Percentiles rank a stretch among this genome's conserved stretches.
Evolutionary conservation across 2,797 vertebrate species (phyloP).

Genomic region (Prionace glauca): DNA sequence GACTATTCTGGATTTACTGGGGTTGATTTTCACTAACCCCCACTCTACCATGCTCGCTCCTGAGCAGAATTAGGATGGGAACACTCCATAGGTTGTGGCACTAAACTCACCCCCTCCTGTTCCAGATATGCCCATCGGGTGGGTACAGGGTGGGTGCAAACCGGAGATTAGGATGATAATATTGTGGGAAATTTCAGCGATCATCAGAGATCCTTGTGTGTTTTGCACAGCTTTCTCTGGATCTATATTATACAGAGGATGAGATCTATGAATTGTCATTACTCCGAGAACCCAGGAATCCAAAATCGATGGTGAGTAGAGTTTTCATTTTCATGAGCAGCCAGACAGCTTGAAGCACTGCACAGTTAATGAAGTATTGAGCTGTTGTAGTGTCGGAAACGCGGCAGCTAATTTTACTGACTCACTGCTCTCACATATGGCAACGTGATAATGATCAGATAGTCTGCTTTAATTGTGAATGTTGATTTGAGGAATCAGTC

Average conservation of each 20-base stretch:
- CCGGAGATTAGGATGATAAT: not conserved
- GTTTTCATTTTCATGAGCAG: not conserved
- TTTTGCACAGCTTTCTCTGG: constrained; percentile 77
- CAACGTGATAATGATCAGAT: not conserved
- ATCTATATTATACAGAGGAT: constrained; percentile 94
- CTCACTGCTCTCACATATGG: not conserved
- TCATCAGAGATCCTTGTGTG: not conserved
- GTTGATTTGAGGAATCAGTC: not conserved
- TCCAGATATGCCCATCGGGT: not conserved
- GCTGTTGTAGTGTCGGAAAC: not conserved
- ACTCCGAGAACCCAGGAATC: constrained; percentile 85
- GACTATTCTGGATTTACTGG: not conserved
- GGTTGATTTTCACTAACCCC: not conserved
- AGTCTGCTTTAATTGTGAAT: not conserved
- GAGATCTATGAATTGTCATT: constrained; percentile 93
- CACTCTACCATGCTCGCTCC: too few relatives aligned
- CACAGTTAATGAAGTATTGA: not conserved
- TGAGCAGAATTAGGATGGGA: not conserved
- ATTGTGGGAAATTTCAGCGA: not conserved
- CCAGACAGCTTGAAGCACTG: not conserved
- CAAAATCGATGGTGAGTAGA: constrained; percentile 72
- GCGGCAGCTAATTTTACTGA: not conserved
- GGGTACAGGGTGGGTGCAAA: not conserved
- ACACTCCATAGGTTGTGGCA: not conserved
- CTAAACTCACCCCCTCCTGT: not conserved